Conservation (phyloP, 2,797 vertebrate species). For the Manis crassicaudata region DNA sequence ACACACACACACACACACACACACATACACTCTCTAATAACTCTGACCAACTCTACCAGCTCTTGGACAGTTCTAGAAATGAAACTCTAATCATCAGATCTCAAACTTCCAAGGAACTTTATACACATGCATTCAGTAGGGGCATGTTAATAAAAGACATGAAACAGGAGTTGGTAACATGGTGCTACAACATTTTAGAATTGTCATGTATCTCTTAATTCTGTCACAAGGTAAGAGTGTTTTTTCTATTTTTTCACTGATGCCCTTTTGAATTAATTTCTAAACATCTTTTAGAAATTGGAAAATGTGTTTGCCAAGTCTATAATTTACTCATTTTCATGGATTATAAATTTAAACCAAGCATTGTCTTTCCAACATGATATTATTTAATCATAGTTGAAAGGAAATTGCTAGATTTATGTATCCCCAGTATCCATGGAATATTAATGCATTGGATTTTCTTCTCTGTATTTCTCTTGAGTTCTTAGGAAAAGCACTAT, state of each 20-base stretch:
- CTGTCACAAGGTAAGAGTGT: neutral
- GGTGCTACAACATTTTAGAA: neutral
- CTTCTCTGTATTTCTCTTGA: constrained; percentile 46
- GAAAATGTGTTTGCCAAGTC: constrained; percentile 42
- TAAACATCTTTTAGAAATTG: constrained; percentile 59
- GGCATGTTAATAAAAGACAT: neutral
- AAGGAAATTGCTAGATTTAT: constrained; percentile 62
- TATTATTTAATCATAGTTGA: constrained; percentile 51
- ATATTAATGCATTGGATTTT: constrained; percentile 64
- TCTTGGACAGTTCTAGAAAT: neutral
- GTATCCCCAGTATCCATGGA: constrained; percentile 32
- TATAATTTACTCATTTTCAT: constrained; percentile 53
- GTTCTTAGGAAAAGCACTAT: constrained; percentile 43
- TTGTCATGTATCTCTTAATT: constrained; percentile 26
- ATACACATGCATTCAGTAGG: neutral
- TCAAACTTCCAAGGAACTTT: neutral
- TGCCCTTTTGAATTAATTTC: constrained; percentile 53
- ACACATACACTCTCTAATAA: neutral
- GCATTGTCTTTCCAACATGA: constrained; percentile 49
- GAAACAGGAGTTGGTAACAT: neutral
- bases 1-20: too few species aligned
- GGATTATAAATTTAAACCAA: constrained; percentile 43
- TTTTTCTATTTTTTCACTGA: constrained; percentile 29
- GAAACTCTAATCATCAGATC: neutral
- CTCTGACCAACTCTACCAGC: neutral